These are phyloP conservation scores for Numida meleagris DNA, from an alignment of 2,113 vertebrate genomes.

Conservation along the genomic window DNA sequence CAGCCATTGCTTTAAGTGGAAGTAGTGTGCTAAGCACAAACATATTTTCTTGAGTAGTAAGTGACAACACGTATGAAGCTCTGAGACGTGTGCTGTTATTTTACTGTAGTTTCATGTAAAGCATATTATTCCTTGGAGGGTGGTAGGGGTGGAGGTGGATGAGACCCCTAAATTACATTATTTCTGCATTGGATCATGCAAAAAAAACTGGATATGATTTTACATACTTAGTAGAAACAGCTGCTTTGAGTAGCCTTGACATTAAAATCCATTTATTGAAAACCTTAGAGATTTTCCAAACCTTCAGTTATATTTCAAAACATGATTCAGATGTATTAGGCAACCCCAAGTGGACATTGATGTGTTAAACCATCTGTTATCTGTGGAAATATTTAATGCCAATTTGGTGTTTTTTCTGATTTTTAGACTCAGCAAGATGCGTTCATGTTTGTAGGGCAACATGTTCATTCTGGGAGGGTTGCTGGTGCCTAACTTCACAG, in stretches of 20 bases:
- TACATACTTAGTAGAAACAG: slow-evolving; percentile 53
- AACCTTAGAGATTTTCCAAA: slow-evolving; percentile 59
- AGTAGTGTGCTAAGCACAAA: not conserved
- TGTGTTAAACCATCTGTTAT: slow-evolving; percentile 67
- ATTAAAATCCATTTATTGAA: slow-evolving; percentile 63
- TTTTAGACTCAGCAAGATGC: slow-evolving; percentile 13
- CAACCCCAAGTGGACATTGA: slow-evolving; percentile 27
- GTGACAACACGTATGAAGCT: not conserved
- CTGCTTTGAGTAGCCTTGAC: slow-evolving; percentile 64
- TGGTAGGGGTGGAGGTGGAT: not conserved
- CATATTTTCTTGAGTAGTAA: not conserved
- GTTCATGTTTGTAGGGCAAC: not conserved
- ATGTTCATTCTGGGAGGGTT: not conserved
- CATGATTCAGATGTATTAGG: slow-evolving; percentile 52
- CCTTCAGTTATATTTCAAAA: slow-evolving; percentile 45
- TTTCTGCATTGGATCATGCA: slow-evolving; percentile 53
- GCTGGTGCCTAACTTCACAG: not conserved
- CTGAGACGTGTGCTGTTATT: not conserved
- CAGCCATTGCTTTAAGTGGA: not conserved
- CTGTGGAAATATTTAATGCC: slow-evolving; percentile 50
- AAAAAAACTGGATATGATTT: slow-evolving; percentile 35
- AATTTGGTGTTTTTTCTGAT: slow-evolving; percentile 43
- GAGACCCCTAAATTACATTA: slow-evolving; percentile 13
- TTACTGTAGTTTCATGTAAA: not conserved
- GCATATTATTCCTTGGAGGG: not conserved